Conservation (phyloP, 2,113 vertebrate species). For the Muntiacus reevesi region DNA sequence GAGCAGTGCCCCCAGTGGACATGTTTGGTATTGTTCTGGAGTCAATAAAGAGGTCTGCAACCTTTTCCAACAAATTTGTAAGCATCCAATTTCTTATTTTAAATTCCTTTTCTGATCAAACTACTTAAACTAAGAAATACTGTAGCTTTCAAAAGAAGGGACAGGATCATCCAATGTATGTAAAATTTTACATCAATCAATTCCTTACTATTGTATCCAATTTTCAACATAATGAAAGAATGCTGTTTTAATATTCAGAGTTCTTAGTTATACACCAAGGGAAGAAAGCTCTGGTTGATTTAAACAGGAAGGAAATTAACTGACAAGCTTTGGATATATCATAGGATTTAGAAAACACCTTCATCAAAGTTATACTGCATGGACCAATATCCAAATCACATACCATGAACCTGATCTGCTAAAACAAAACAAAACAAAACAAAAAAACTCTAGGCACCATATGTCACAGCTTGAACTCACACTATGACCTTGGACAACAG, state of each 20-base stretch:
- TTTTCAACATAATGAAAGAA: constrained; percentile 20
- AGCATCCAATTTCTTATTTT: not conserved
- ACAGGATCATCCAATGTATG: not conserved
- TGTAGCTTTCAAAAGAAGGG: not conserved
- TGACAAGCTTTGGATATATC: not conserved
- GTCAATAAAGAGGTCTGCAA: not conserved
- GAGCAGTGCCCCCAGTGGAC: not conserved
- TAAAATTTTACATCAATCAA: not conserved
- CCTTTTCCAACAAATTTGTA: not conserved
- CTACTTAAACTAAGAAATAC: not conserved
- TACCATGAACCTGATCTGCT: not conserved
- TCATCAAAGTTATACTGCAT: not conserved
- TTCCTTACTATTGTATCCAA: not conserved
- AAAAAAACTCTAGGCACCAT: not conserved
- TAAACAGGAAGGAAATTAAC: not conserved
- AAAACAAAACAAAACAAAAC: not conserved
- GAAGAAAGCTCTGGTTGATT: not conserved
- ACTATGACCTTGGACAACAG: not conserved
- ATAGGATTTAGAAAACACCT: not conserved
- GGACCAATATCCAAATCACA: not conserved
- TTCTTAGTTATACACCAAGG: not conserved
- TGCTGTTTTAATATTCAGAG: not conserved
- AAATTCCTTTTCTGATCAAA: not conserved
- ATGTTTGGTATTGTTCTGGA: not conserved
- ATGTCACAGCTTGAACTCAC: not conserved